Conservation (phyloP, 2,888 invertebrate species). For the Melipona beecheii region DNA sequence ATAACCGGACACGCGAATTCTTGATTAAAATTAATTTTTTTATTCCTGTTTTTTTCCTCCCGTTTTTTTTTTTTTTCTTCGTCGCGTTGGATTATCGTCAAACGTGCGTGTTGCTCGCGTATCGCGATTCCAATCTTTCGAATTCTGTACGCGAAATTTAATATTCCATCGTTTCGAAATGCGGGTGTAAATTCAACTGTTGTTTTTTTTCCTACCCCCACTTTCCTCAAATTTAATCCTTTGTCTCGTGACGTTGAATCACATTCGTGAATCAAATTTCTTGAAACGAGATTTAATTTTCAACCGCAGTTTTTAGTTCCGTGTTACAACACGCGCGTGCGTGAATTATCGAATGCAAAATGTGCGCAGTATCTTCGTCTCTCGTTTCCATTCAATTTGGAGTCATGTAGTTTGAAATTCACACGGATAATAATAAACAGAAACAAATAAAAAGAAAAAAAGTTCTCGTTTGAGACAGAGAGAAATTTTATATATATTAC, state of each 20-base stretch:
- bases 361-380: background rate
- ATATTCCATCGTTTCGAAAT: background rate
- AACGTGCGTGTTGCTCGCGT: too few species aligned
- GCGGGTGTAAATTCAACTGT: background rate
- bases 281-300: background rate
- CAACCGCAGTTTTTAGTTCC: background rate
- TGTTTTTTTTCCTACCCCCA: background rate
- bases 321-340: background rate
- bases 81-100: background rate
- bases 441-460: too few species aligned
- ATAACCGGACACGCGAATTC: background rate
- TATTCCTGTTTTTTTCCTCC: too few species aligned
- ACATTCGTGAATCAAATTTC: background rate
- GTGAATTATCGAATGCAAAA: background rate
- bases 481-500: background rate
- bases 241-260: background rate
- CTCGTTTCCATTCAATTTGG: background rate
- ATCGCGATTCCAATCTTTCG: background rate
- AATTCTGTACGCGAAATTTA: background rate
- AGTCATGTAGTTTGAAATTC: background rate
- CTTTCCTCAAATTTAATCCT: background rate
- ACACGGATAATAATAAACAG: too few species aligned
- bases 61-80: background rate
- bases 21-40: slow-evolving; percentile 24
- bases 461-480: background rate